phyloP scores from a whole-genome alignment of 2,113 vertebrate genomes.

The Cochlearius cochlearius region DNA sequence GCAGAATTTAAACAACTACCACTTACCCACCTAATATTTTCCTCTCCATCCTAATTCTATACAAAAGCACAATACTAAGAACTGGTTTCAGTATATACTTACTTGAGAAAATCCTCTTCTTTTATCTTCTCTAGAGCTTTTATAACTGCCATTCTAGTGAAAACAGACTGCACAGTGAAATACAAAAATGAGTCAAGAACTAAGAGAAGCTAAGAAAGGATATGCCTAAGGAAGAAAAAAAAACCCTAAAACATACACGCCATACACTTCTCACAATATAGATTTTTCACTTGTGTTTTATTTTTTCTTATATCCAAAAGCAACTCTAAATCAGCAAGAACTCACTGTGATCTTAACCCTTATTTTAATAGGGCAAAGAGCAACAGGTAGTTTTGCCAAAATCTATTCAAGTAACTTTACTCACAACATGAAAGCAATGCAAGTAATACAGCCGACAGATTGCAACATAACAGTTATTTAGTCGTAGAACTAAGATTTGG shows the following conservation, averaged over 20 bases:
- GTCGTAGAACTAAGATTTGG: background rate
- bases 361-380: background rate
- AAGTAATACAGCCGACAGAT: background rate
- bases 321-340: background rate
- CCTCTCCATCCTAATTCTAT: background rate
- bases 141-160: slow-evolving; percentile 96
- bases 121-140: slow-evolving; percentile 93
- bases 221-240: background rate
- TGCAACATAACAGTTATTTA: background rate
- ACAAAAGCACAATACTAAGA: background rate
- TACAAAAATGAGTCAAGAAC: slow-evolving; percentile 45
- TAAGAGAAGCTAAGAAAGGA: slow-evolving; percentile 26
- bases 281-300: background rate
- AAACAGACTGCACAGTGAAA: slow-evolving; percentile 85
- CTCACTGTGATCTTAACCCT: background rate
- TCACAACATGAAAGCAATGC: background rate
- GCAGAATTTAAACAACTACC: background rate
- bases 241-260: background rate
- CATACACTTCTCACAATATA: background rate
- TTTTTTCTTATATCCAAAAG: background rate
- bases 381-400: background rate
- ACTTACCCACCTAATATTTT: background rate
- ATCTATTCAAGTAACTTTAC: background rate
- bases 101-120: slow-evolving; percentile 87
- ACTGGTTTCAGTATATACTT: slow-evolving; percentile 54